Conservation (phyloP, 2,113 vertebrate genomes). For the Vulpes ferrilata region DNA sequence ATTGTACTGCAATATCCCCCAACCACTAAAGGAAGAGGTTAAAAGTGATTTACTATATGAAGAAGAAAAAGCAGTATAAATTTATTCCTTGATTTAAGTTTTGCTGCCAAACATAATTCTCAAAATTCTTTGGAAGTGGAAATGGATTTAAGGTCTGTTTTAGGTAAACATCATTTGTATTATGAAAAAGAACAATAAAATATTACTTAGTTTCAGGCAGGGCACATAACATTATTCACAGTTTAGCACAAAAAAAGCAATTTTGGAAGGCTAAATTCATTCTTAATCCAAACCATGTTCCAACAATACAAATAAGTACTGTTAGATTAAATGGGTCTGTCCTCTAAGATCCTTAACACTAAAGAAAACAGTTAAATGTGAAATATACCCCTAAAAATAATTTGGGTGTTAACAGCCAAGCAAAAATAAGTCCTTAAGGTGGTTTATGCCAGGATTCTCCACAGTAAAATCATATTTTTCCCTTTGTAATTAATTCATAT, state of each 20-base stretch:
- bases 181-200: conserved; percentile 59
- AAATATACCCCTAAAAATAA: conserved; percentile 47
- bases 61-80: conserved; percentile 63
- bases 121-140: conserved; percentile 63
- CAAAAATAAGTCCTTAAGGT: neutral
- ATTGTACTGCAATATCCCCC: conserved; percentile 48
- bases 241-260: conserved; percentile 5
- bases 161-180: conserved; percentile 58
- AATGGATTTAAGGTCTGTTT: conserved; percentile 67
- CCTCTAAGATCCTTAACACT: conserved; percentile 1
- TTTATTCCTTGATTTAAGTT: conserved; percentile 66
- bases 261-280: conserved; percentile 34
- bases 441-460: neutral
- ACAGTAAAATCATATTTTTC: neutral
- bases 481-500: neutral
- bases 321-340: conserved; percentile 45
- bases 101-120: conserved; percentile 60
- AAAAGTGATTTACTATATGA: conserved; percentile 58
- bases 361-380: conserved; percentile 37
- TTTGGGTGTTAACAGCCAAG: neutral
- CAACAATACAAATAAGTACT: neutral
- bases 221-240: conserved; percentile 41
- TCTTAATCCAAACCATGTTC: conserved; percentile 44
- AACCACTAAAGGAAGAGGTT: conserved; percentile 30
- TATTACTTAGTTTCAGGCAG: conserved; percentile 22